Conservation (phyloP, 2,113 vertebrate genomes). For the Emydura subglobosa region DNA sequence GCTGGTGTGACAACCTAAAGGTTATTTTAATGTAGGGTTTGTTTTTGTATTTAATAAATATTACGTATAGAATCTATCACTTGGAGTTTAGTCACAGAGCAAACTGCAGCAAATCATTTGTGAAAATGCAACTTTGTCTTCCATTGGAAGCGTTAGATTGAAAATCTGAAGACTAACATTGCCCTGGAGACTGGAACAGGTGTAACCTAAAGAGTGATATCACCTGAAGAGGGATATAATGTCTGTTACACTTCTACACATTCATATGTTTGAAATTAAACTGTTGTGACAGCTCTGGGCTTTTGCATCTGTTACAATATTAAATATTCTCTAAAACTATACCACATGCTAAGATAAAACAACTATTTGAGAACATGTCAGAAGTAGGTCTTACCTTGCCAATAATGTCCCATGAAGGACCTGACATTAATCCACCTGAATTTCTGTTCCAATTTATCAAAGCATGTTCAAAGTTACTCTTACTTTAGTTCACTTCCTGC, state of each 20-base stretch:
- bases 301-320: not conserved
- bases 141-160: not conserved
- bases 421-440: not conserved
- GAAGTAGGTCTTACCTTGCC: not conserved
- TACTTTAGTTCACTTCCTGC: not conserved
- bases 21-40: slow-evolving; percentile 6
- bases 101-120: slow-evolving; percentile 25
- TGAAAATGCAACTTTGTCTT: slow-evolving; percentile 23
- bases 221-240: not conserved
- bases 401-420: not conserved
- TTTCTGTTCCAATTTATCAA: not conserved
- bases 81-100: slow-evolving; percentile 42
- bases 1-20: not conserved
- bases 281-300: not conserved
- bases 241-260: fast-evolving
- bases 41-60: slow-evolving; percentile 32
- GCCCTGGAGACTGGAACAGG: not conserved
- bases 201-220: not conserved
- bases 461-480: not conserved
- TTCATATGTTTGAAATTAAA: not conserved
- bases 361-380: not conserved
- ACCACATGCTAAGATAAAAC: not conserved
- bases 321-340: not conserved
- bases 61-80: slow-evolving; percentile 35
- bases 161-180: not conserved